Conservation (phyloP, 1,140 invertebrate genomes). For the Dermatophagoides farinae region DNA sequence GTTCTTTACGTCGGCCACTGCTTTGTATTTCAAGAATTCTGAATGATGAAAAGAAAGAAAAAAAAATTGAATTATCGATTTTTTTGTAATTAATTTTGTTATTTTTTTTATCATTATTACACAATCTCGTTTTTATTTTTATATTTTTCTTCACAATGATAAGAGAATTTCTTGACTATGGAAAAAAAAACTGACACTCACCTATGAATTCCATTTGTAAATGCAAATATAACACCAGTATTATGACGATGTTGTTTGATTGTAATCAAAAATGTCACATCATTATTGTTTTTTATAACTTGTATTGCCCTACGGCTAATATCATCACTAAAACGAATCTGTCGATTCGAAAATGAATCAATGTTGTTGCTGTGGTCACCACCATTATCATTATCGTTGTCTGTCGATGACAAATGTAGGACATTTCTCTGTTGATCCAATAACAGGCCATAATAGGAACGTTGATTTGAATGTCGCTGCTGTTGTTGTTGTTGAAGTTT, state of each 20-base stretch:
- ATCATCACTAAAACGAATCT: slow-evolving; percentile 39
- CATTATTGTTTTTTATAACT: slow-evolving; percentile 42
- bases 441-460: slow-evolving; percentile 2
- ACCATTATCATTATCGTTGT: not conserved
- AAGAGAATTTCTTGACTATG: slow-evolving; percentile 24
- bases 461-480: no score
- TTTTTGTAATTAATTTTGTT: no score
- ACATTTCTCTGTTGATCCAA: not conserved
- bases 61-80: not conserved
- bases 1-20: slow-evolving; percentile 60
- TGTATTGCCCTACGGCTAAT: slow-evolving; percentile 42
- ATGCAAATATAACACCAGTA: slow-evolving; percentile 56
- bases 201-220: slow-evolving; percentile 31
- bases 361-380: no score
- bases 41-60: slow-evolving; percentile 19
- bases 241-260: slow-evolving; percentile 55
- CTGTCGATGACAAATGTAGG: not conserved
- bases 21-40: slow-evolving; percentile 76
- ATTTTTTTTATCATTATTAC: not conserved
- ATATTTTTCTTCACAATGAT: no score
- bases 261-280: slow-evolving; percentile 55
- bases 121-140: not conserved
- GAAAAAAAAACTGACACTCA: not conserved
- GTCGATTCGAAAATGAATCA: slow-evolving; percentile 13
- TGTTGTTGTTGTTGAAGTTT: not conserved